These are phyloP conservation scores for Liposcelis brunnea DNA, from an alignment of 2,888 invertebrate genomes.

Conservation along the genomic window DNA sequence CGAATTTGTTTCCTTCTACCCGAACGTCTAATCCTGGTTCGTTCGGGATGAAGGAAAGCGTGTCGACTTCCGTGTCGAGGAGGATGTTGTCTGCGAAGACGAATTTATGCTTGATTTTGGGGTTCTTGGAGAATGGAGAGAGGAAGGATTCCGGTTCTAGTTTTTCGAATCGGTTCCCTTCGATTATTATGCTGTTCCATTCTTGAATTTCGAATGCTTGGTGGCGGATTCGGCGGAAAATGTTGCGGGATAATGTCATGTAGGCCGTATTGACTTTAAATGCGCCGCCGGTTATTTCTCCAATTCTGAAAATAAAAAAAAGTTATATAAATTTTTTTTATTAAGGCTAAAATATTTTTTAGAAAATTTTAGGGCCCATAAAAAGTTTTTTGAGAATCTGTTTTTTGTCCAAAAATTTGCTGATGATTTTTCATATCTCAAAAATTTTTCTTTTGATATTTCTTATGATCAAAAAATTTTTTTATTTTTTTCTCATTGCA, in stretches of 20 bases:
- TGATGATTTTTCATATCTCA: no score
- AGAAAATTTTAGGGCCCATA: no score
- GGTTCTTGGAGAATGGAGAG: constrained; percentile 20
- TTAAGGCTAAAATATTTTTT: no score
- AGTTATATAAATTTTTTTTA: neutral
- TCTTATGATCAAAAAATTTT: no score
- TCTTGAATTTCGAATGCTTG: constrained; percentile 44
- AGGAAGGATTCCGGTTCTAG: constrained; percentile 36
- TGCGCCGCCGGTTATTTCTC: constrained; percentile 39
- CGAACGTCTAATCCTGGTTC: constrained; percentile 27
- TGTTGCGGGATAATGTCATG: constrained; percentile 39
- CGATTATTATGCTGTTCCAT: constrained; percentile 44
- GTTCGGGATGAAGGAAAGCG: constrained; percentile 37
- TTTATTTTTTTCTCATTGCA: no score
- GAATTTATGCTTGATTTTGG: constrained; percentile 29
- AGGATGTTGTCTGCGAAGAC: constrained; percentile 40
- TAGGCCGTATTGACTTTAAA: constrained; percentile 44
- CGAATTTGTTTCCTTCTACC: constrained; percentile 44
- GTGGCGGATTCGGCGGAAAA: constrained; percentile 37
- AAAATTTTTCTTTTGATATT: no score
- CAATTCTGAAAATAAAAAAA: constrained; percentile 17
- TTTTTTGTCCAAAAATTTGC: no score
- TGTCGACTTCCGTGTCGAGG: constrained; percentile 31
- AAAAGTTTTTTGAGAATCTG: no score
- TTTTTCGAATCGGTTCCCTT: constrained; percentile 44